phyloP scores from a whole-genome alignment of 2,113 vertebrate genomes.

The Channa maculata region DNA sequence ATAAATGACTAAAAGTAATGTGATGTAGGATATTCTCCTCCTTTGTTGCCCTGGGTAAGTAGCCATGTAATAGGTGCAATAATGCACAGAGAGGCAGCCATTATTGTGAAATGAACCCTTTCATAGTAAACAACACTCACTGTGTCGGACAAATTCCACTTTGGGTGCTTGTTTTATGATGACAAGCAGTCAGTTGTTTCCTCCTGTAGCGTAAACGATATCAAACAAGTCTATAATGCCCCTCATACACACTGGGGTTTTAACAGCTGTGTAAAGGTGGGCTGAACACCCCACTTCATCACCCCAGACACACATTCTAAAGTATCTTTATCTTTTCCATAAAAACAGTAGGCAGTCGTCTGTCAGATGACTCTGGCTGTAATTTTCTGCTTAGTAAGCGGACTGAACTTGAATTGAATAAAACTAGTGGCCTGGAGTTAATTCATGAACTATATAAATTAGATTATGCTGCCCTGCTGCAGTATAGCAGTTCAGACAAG shows the following conservation, averaged over 20 bases:
- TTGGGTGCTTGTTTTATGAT: neutral
- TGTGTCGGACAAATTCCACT: neutral
- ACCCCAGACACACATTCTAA: neutral
- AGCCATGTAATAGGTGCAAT: neutral
- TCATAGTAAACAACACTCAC: constrained; percentile 1
- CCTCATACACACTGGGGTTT: constrained; percentile 11
- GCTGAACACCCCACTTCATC: neutral
- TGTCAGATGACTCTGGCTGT: constrained; percentile 57
- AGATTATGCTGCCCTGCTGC: constrained; percentile 6
- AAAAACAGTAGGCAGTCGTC: constrained; percentile 41
- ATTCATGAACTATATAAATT: constrained; percentile 75
- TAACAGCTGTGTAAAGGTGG: neutral
- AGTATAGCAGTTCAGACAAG: constrained; percentile 3
- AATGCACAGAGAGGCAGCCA: neutral
- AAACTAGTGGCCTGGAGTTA: constrained; percentile 59
- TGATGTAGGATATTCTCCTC: neutral
- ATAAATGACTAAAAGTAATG: neutral
- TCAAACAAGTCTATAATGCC: neutral
- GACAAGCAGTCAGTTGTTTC: neutral
- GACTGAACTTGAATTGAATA: constrained; percentile 21
- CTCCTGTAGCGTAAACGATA: neutral
- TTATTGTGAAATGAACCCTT: constrained; percentile 1
- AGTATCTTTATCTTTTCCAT: constrained; percentile 36
- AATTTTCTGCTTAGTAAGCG: constrained; percentile 47
- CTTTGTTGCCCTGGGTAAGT: neutral